phyloP scores from a whole-genome alignment of 2,113 vertebrate genomes.

The Catharus fuscescens region DNA sequence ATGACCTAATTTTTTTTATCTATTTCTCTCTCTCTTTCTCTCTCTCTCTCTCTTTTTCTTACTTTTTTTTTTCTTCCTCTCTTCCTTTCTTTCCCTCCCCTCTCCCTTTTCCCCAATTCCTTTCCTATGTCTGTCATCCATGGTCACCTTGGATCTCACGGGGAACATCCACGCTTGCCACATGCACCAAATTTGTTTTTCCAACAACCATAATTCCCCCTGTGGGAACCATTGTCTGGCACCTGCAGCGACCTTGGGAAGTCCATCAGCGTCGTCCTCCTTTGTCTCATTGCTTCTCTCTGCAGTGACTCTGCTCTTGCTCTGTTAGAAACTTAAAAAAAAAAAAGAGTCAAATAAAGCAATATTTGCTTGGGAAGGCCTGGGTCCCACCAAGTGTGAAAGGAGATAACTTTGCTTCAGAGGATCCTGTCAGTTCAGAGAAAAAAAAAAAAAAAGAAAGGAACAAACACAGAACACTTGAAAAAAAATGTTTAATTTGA shows the following conservation, averaged over 20 bases:
- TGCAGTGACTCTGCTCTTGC: conserved; percentile 84
- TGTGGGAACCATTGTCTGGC: conserved; percentile 76
- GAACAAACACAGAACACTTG: neutral
- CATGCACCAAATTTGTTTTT: conserved; percentile 71
- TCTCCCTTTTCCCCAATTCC: conserved; percentile 56
- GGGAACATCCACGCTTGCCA: conserved; percentile 80
- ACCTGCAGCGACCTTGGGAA: conserved; percentile 87
- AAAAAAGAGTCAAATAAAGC: conserved; percentile 11
- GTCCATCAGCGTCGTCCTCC: conserved; percentile 85
- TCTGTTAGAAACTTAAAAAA: conserved; percentile 82
- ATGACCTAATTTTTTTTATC: conserved; percentile 93
- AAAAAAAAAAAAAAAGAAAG: neutral
- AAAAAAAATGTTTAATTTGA: neutral
- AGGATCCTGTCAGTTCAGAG: conserved; percentile 51
- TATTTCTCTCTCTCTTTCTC: conserved; percentile 76
- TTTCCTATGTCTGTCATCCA: conserved; percentile 74
- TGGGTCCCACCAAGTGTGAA: conserved; percentile 36
- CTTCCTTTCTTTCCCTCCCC: conserved; percentile 55
- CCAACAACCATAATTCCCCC: conserved; percentile 69
- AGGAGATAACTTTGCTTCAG: conserved; percentile 59
- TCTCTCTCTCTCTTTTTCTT: conserved; percentile 75
- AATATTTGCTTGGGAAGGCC: conserved; percentile 70
- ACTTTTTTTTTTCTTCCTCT: conserved; percentile 22
- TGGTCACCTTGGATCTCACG: conserved; percentile 86
- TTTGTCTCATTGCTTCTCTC: conserved; percentile 88